These are phyloP conservation scores for Sycophila sp. DNA, from an alignment of 1,140 invertebrate genomes.

Conservation along the genomic window DNA sequence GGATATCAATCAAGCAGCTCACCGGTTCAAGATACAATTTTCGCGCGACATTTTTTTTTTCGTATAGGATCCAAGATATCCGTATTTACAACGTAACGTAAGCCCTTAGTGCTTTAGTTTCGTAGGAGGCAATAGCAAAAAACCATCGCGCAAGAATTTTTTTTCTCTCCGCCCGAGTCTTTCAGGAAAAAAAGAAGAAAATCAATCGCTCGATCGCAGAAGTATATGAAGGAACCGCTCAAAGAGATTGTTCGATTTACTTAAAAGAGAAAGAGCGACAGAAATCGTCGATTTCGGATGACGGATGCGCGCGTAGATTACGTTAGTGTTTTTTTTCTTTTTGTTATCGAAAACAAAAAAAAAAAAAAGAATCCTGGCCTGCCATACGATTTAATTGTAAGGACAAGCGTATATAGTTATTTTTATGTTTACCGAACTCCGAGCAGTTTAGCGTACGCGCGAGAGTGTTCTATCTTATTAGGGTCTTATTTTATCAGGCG, in stretches of 20 bases:
- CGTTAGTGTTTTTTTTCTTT: neutral
- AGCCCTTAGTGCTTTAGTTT: too few relatives aligned
- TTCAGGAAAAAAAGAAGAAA: too few relatives aligned
- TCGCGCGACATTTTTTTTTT: conserved; percentile 28
- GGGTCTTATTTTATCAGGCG: conserved; percentile 23
- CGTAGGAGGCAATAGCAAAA: too few relatives aligned
- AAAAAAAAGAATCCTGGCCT: too few relatives aligned
- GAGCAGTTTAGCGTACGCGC: too few relatives aligned
- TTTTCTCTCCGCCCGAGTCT: too few relatives aligned
- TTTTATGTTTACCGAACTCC: conserved; percentile 3
- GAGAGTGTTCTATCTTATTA: too few relatives aligned
- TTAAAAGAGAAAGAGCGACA: conserved; percentile 6
- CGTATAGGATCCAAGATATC: too few relatives aligned
- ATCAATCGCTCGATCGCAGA: too few relatives aligned
- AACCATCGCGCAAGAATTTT: too few relatives aligned
- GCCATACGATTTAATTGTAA: conserved; percentile 37
- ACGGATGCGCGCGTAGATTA: neutral
- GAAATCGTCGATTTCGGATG: conserved; percentile 10
- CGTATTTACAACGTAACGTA: too few relatives aligned
- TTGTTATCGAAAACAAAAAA: conserved; percentile 27
- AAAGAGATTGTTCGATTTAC: conserved; percentile 39
- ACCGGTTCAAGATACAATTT: conserved; percentile 17
- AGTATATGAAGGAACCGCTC: conserved; percentile 12
- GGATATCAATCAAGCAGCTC: conserved; percentile 20
- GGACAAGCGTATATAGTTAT: conserved; percentile 10